Evolutionary conservation across 2,113 vertebrate genomes (phyloP).

Genomic region (Dissostichus mawsoni): DNA sequence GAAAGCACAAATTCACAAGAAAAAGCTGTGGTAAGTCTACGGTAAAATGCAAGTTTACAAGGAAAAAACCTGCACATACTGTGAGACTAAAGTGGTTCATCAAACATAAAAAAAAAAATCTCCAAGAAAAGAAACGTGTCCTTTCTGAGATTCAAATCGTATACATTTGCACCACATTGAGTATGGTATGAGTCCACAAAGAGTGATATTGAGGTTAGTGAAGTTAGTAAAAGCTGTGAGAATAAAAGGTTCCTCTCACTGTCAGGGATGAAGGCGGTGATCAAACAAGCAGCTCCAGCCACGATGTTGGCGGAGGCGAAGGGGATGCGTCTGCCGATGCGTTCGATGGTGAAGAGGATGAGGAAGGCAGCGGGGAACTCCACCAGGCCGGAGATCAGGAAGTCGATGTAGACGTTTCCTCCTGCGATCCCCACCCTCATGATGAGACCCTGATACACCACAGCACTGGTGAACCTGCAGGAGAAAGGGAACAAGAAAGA

Average conservation of each 20-base stretch:
- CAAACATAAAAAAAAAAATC: too few species aligned
- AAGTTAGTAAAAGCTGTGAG: too few species aligned
- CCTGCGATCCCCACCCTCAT: constrained; percentile 92
- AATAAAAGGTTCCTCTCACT: constrained; percentile 81
- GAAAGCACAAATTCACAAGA: too few species aligned
- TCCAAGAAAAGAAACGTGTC: too few species aligned
- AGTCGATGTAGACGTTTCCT: constrained; percentile 91
- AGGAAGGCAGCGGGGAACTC: constrained; percentile 91
- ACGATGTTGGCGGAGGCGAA: constrained; percentile 87
- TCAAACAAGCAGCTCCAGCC: constrained; percentile 87
- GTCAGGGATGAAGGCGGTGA: constrained; percentile 90
- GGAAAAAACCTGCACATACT: too few species aligned
- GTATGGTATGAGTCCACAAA: too few species aligned
- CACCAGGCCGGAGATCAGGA: constrained; percentile 90
- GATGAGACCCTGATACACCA: constrained; percentile 94
- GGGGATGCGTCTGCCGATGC: constrained; percentile 89
- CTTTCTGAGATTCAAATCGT: too few species aligned
- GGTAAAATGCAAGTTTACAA: too few species aligned
- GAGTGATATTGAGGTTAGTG: too few species aligned
- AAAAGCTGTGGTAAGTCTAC: too few species aligned
- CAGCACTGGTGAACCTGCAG: constrained; percentile 91
- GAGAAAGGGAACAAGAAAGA: background rate
- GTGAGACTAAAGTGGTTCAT: too few species aligned
- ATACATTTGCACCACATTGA: too few species aligned
- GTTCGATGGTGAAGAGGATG: constrained; percentile 92